Conservation (phyloP, 2,888 invertebrate species). For the Venusia cambrica region DNA sequence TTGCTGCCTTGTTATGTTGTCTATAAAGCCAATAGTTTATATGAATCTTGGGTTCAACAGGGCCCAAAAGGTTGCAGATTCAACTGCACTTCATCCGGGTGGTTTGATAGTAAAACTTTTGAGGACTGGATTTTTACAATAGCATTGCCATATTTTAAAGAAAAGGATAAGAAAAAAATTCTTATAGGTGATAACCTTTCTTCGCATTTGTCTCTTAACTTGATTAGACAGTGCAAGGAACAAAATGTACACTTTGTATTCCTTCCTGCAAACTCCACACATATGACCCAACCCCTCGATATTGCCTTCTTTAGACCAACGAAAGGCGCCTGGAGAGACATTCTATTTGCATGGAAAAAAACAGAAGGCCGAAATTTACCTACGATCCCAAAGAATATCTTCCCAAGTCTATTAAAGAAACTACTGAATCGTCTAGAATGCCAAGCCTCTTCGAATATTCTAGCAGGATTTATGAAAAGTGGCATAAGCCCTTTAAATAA, state of each 20-base stretch:
- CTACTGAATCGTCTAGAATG: not conserved
- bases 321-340: constrained; percentile 5
- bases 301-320: constrained; percentile 5
- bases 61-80: constrained; percentile 21
- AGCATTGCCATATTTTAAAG: not conserved
- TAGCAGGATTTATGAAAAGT: not conserved
- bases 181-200: constrained; percentile 2
- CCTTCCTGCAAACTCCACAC: constrained; percentile 1
- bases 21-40: constrained; percentile 39
- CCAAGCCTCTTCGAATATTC: not conserved
- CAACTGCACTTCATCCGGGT: not conserved
- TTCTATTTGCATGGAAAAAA: not conserved
- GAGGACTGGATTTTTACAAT: not conserved
- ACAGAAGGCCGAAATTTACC: not conserved
- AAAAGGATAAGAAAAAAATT: constrained; percentile 1
- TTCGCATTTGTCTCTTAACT: not conserved
- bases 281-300: not conserved
- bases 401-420: not conserved
- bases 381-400: not conserved
- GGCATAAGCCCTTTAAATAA: not conserved
- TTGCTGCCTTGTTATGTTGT: constrained; percentile 48
- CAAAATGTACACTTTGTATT: not conserved
- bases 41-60: constrained; percentile 41
- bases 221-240: not conserved
- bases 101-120: not conserved